Evolutionary conservation across 2,113 vertebrate species (phyloP).

Genomic region (Genyomyrus donnyi): DNA sequence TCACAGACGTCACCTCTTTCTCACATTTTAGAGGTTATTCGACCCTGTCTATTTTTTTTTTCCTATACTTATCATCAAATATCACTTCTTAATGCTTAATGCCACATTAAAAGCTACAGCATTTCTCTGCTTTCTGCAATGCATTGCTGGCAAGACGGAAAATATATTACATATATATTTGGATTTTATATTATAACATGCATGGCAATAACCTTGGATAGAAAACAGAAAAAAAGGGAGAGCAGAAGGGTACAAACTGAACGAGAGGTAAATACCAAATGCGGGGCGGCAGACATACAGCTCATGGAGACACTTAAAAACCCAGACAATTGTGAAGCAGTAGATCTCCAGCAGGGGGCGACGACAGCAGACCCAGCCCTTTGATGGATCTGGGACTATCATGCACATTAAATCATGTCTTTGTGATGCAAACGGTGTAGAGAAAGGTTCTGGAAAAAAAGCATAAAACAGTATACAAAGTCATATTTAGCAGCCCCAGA

Average conservation of each 20-base stretch:
- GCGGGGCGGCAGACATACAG: neutral
- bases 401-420: constrained; percentile 16
- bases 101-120: neutral
- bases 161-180: neutral
- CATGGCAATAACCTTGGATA: neutral
- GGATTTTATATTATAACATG: constrained; percentile 8
- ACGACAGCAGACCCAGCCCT: neutral
- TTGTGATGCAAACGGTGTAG: constrained; percentile 14
- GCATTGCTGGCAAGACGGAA: neutral
- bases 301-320: neutral
- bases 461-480: neutral
- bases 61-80: neutral
- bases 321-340: constrained; percentile 2
- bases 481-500: neutral
- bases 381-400: neutral
- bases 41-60: neutral
- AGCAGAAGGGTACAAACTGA: neutral
- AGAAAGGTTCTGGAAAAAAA: constrained; percentile 14
- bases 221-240: neutral
- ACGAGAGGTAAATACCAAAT: neutral
- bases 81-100: constrained; percentile 9
- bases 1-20: neutral
- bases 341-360: constrained; percentile 10
- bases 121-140: neutral
- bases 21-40: neutral